Conservation (phyloP, 2,797 vertebrate species). For the Pangasius sanitwongsei region DNA sequence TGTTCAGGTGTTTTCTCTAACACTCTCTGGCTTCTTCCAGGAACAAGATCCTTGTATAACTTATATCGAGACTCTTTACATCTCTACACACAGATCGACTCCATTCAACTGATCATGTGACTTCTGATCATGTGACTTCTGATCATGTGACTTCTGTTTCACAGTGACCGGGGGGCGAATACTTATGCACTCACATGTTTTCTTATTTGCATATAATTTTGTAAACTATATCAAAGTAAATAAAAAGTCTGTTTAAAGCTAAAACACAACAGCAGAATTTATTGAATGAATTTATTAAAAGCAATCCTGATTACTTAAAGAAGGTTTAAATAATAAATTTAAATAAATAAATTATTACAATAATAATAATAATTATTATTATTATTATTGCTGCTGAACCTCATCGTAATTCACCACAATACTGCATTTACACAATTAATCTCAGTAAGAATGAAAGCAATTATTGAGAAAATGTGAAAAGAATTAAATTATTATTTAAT, state of each 20-base stretch:
- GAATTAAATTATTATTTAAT: neutral
- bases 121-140: neutral
- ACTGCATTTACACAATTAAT: neutral
- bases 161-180: neutral
- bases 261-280: neutral
- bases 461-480: neutral
- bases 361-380: no score
- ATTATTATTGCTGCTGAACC: neutral
- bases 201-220: neutral
- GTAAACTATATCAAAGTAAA: neutral
- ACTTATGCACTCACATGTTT: neutral
- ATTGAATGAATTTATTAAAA: neutral
- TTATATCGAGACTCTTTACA: no score
- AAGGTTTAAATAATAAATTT: no score
- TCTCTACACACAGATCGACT: neutral
- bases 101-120: neutral
- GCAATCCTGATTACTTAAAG: no score
- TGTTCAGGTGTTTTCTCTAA: neutral
- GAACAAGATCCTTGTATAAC: no score
- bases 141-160: neutral
- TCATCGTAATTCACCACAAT: neutral
- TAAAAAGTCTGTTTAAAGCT: neutral
- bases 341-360: no score
- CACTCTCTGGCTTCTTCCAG: neutral
- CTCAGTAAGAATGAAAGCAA: neutral